A percentile compares a stretch with the other conserved stretches of the same genome.
These are phyloP conservation scores for Ligdia adustata DNA, from an alignment of 2,888 invertebrate species.

Conservation along the genomic window DNA sequence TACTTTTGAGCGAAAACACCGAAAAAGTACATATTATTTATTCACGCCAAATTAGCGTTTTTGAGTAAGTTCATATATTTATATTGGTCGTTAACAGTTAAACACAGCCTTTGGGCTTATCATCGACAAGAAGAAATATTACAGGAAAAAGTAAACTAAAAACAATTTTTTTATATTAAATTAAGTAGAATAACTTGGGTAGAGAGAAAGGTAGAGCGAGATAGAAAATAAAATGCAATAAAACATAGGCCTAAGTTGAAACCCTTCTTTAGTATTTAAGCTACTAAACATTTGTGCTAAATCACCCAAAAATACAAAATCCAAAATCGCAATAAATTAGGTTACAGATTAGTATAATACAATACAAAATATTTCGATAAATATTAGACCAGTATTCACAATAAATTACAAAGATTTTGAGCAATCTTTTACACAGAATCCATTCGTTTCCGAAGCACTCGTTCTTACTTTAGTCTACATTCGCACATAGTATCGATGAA, in stretches of 20 bases:
- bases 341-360: constrained; percentile 23
- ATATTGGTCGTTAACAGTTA: constrained; percentile 36
- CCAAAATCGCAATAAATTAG: constrained; percentile 29
- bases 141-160: neutral
- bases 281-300: constrained; percentile 32
- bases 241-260: constrained; percentile 30
- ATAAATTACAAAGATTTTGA: constrained; percentile 60
- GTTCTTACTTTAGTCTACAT: constrained; percentile 8
- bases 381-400: constrained; percentile 59
- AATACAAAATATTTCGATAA: constrained; percentile 33
- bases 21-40: constrained; percentile 28
- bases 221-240: neutral
- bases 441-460: constrained; percentile 14
- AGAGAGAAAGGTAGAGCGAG: neutral
- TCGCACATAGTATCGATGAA: constrained; percentile 20
- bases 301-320: constrained; percentile 30
- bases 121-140: constrained; percentile 31
- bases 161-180: neutral
- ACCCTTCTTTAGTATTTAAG: constrained; percentile 9
- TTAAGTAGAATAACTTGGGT: neutral
- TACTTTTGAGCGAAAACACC: constrained; percentile 38
- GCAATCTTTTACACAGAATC: constrained; percentile 50
- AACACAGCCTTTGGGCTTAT: constrained; percentile 42
- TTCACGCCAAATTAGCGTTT: constrained; percentile 16
- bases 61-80: constrained; percentile 15